Evolutionary conservation across 2,797 vertebrate species (phyloP).

Genomic region (Aldrovandia affinis): DNA sequence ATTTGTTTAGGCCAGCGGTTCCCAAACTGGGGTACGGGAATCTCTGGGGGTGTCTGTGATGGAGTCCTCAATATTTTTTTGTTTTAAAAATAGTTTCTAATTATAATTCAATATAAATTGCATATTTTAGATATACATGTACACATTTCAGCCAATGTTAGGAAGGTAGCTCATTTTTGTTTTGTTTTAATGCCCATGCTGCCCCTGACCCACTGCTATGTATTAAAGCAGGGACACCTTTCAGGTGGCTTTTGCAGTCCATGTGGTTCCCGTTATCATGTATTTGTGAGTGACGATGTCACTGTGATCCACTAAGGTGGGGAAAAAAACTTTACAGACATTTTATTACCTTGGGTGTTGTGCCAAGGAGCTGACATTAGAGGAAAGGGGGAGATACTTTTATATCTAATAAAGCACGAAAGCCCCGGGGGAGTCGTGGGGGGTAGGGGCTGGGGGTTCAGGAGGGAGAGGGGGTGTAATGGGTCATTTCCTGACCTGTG

Average conservation of each 20-base stretch:
- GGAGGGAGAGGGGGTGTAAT: conserved; percentile 37
- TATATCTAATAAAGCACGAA: conserved; percentile 13
- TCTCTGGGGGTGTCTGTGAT: neutral
- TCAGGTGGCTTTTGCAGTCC: neutral
- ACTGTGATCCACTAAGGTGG: neutral
- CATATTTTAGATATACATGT: neutral
- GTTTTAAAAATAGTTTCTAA: neutral
- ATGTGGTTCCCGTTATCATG: neutral
- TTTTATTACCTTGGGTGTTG: conserved; percentile 9
- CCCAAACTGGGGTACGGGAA: neutral
- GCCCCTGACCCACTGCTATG: neutral
- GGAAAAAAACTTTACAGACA: neutral
- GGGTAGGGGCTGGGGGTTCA: conserved; percentile 35
- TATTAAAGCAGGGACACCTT: neutral
- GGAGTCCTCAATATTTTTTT: neutral
- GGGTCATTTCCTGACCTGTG: conserved; percentile 61
- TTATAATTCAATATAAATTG: neutral
- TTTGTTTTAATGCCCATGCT: neutral
- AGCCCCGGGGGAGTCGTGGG: neutral
- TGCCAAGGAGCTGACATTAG: conserved; percentile 8
- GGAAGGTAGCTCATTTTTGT: neutral
- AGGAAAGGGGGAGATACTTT: neutral
- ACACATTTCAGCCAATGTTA: neutral
- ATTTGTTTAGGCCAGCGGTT: neutral
- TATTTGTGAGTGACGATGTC: neutral